Conservation (phyloP, 2,113 vertebrate genomes). For the Oostethus manadensis region DNA sequence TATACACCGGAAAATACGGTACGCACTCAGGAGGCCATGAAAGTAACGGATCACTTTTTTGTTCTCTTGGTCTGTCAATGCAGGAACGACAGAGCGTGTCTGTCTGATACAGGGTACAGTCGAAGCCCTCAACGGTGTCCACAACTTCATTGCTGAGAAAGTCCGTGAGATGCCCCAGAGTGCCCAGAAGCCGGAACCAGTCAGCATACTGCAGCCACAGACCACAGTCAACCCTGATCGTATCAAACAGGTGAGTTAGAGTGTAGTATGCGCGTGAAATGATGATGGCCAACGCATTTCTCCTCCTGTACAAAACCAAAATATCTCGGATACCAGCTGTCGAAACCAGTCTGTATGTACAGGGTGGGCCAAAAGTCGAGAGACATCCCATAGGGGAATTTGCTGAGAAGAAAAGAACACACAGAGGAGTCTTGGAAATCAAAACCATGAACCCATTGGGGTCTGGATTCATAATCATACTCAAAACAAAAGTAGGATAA, state of each 20-base stretch:
- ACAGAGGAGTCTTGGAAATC: too few species aligned
- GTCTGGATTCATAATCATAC: too few species aligned
- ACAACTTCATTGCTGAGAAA: slow-evolving; percentile 99
- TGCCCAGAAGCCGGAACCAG: slow-evolving; percentile 96
- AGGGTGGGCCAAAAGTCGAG: background rate
- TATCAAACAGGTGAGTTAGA: slow-evolving; percentile 93
- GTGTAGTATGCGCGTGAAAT: background rate
- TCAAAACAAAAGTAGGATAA: too few species aligned
- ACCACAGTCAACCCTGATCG: slow-evolving; percentile 98
- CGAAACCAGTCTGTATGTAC: background rate
- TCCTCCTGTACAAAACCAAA: background rate
- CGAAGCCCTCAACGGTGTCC: slow-evolving; percentile 96
- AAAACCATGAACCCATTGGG: too few species aligned
- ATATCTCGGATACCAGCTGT: background rate
- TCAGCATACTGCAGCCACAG: slow-evolving; percentile 98
- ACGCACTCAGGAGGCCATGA: slow-evolving; percentile 13
- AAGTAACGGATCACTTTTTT: slow-evolving; percentile 26
- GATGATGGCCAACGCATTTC: background rate
- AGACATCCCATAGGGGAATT: too few species aligned
- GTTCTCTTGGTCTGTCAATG: slow-evolving; percentile 28
- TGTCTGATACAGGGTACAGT: slow-evolving; percentile 99
- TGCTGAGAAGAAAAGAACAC: too few species aligned
- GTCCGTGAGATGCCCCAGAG: slow-evolving; percentile 99
- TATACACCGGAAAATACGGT: too few species aligned
- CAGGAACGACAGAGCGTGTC: slow-evolving; percentile 97